Evolutionary conservation across 2,797 vertebrate genomes (phyloP).

Genomic region (Fundulus diaphanus): DNA sequence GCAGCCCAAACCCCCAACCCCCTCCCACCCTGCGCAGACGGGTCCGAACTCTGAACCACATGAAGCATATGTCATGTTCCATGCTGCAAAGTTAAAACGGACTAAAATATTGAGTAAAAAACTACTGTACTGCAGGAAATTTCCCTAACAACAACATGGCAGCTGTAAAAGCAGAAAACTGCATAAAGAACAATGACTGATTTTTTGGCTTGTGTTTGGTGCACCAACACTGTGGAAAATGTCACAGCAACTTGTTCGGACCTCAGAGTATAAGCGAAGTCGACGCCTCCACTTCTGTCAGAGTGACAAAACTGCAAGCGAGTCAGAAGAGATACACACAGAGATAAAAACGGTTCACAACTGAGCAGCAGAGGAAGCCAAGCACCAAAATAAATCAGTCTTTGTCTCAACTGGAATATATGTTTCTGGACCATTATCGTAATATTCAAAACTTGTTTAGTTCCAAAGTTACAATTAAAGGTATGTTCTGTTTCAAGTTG

Average conservation of each 20-base stretch:
- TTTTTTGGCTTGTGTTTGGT: constrained; percentile 38
- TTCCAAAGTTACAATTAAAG: too few relatives aligned
- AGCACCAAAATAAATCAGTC: neutral
- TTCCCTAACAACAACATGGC: neutral
- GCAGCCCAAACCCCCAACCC: too few relatives aligned
- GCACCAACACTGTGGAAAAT: constrained; percentile 49
- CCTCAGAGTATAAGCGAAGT: constrained; percentile 49
- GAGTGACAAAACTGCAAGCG: constrained; percentile 63
- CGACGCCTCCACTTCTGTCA: constrained; percentile 61
- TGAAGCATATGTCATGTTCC: constrained; percentile 1
- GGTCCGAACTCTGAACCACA: neutral
- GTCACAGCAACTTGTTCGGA: constrained; percentile 58
- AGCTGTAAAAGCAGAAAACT: constrained; percentile 7
- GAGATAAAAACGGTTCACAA: neutral
- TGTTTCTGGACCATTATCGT: neutral
- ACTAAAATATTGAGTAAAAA: too few relatives aligned
- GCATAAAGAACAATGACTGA: constrained; percentile 38
- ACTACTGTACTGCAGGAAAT: neutral
- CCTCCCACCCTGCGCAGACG: neutral
- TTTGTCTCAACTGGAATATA: neutral
- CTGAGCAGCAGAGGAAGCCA: constrained; percentile 5
- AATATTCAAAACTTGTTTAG: too few relatives aligned
- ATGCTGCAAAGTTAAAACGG: neutral
- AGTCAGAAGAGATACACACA: constrained; percentile 40
- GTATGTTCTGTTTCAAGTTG: too few relatives aligned